These are phyloP conservation scores for Pogonomyrmex barbatus DNA, from an alignment of 1,140 invertebrate species.

Conservation along the genomic window DNA sequence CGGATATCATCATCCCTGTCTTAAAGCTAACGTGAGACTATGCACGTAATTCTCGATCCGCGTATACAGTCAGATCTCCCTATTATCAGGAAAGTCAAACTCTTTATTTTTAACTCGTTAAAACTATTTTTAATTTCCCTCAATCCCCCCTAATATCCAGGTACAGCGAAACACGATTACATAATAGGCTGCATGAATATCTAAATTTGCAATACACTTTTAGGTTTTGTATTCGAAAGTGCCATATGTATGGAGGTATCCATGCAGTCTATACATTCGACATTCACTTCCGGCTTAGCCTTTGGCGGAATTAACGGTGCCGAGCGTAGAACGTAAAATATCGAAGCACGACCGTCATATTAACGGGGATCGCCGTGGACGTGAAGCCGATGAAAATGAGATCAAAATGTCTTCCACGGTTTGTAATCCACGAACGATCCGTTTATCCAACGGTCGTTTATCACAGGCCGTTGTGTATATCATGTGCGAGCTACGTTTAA, in stretches of 20 bases:
- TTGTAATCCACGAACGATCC: slow-evolving; percentile 16
- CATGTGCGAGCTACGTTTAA: not conserved
- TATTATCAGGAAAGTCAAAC: slow-evolving; percentile 15
- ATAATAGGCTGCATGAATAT: slow-evolving; percentile 6
- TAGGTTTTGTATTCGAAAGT: not conserved
- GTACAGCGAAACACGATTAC: slow-evolving; percentile 9
- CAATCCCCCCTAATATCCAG: slow-evolving; percentile 12
- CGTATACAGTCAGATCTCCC: slow-evolving; percentile 10
- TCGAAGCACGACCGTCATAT: slow-evolving; percentile 27
- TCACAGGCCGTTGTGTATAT: slow-evolving; percentile 20
- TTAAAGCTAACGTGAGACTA: slow-evolving; percentile 13
- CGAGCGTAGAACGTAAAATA: slow-evolving; percentile 8
- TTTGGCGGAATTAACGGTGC: slow-evolving; percentile 1
- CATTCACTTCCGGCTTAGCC: not conserved
- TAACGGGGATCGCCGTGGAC: slow-evolving; percentile 7
- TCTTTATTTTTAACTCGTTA: slow-evolving; percentile 4
- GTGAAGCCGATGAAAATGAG: not conserved
- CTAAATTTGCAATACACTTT: not conserved
- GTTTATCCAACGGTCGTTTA: slow-evolving; percentile 29
- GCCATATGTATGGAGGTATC: slow-evolving; percentile 2
- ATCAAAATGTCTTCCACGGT: slow-evolving; percentile 4
- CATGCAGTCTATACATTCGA: slow-evolving; percentile 3
- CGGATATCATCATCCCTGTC: not conserved
- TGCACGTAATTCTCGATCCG: not conserved
- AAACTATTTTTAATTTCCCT: not conserved